Conservation (phyloP, 2,797 vertebrate genomes). For the Liasis olivaceus region DNA sequence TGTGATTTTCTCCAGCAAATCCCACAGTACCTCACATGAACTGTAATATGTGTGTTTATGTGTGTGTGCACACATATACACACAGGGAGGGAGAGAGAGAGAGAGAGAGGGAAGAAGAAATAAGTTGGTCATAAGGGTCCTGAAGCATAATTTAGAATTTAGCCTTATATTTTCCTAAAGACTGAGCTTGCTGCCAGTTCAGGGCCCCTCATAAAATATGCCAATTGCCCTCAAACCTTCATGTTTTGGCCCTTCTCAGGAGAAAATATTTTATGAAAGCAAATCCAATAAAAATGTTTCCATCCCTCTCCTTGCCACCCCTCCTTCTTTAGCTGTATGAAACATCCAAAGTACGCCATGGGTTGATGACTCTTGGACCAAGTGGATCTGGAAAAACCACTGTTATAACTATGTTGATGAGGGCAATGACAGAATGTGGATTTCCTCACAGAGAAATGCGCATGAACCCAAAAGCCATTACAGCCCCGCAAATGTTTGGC, state of each 20-base stretch:
- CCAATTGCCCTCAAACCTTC: background rate
- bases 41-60: too few relatives aligned
- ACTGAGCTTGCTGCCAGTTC: background rate
- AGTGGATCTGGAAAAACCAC: slow-evolving; percentile 78
- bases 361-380: slow-evolving; percentile 79
- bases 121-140: background rate
- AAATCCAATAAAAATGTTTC: background rate
- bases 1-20: background rate
- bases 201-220: background rate
- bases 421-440: slow-evolving; percentile 74
- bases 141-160: background rate
- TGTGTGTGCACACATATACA: too few relatives aligned
- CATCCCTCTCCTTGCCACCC: too few relatives aligned
- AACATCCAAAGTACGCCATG: slow-evolving; percentile 76
- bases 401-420: slow-evolving; percentile 75
- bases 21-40: too few relatives aligned
- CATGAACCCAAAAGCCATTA: slow-evolving; percentile 82
- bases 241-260: background rate
- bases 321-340: slow-evolving; percentile 71
- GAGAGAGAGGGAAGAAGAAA: background rate
- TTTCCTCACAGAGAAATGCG: slow-evolving; percentile 75
- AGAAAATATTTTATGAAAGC: background rate
- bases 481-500: slow-evolving; percentile 80
- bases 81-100: too few relatives aligned
- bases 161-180: background rate